Evolutionary conservation across 1,140 invertebrate species (phyloP), one percentile per base, ranked within the genome.

Genomic region (Subanguina moxae): DNA sequence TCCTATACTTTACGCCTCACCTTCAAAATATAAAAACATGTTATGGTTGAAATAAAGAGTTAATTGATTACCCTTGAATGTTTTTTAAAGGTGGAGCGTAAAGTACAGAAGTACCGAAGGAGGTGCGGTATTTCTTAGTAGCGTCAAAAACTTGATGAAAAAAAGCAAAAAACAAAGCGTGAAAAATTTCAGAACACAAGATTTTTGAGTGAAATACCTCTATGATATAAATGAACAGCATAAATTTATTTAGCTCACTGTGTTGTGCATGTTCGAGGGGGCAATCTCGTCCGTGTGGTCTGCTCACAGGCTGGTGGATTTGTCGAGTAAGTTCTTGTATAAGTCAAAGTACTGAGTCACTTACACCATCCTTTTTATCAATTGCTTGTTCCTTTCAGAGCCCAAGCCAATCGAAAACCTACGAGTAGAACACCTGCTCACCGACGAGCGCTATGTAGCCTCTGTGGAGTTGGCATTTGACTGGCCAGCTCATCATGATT

Each of bases 231-330:
- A 38, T 38, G 3, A 38, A 5, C 11, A 38, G 3, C 3, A 19
- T 1, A 57, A 62, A 52, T n/a, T 58, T 28, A 59, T 76, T 52
- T 38, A 74, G 67, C 52, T 76, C 57, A 61, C 72, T n/a, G 64
- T 74, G 15, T 81, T 71, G 27, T 80, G 78, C 66, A 73, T 80
- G 72, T 62, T 75, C 23, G 80, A 80, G 28, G 78, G 75, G 8
- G 66, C 73, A 1, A 46, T 78, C 13, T 73, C 78, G 1, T 75
- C 66, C 23, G 64, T 66, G 7, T 80, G 78, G 78, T 76, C 72
- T 62, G 80, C 78, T 0, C 62, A 76, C 61, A 74, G 78, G 25
- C 45, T 77, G 5, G 67, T 78, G 23, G 77, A 80, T 70, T 64
- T 80, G 13, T 62, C 46, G 25, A 79, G 73, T 78, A 61, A 61